Base-by-base conservation (phyloP, 1,140 invertebrate species). In the Ceratosolen fusciceps region DNA sequence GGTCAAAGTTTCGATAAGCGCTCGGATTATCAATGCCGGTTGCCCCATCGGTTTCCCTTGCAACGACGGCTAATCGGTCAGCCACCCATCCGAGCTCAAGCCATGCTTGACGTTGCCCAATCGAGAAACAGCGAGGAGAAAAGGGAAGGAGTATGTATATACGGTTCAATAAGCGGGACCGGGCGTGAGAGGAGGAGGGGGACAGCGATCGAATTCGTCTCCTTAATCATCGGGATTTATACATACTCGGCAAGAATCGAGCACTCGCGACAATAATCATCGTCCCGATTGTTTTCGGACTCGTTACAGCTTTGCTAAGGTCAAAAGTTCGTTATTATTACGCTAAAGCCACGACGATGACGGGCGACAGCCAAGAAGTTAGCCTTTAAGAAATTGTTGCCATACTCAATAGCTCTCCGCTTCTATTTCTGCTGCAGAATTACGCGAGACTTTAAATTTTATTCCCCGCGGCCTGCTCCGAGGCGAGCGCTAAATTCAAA, bases 11-110 rank as follows among this genome's bases (percentile, higher is more conserved):
- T 58, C 29, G 58, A 60, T 60, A 60, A 60, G 7, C 58, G n/a
- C 26, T 16, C 12, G 58, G 29, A 60, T 60, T 60, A 60, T 60
- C 58, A 9, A 5, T 26, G 0, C 58, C 24, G 58, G 0, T 60
- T 60, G 58, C 58, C 14, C 26, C 58, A 60, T 60, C 58, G 29
- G 26, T 60, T 60, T 31, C 29, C 29, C 26, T 60, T 60, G 58
- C 26, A n/a, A n/a, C n/a, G n/a, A 60, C 58, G 26, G 58, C 14
- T 34, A 60, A 60, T 60, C 58, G 58, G 58, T 60, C 58, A 60
- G 10, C 29, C 58, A 60, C 58, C 58, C 58, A 60, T 60, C 58
- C 26, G 26, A 60, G 12, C 26, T 10, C 24, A 31, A 60, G 29
- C 14, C 58, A 26, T 60, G 29, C 58, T 5, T 31, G 12, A 60